Base-by-base conservation (phyloP, 2,113 vertebrate species). In the Pteronura brasiliensis region DNA sequence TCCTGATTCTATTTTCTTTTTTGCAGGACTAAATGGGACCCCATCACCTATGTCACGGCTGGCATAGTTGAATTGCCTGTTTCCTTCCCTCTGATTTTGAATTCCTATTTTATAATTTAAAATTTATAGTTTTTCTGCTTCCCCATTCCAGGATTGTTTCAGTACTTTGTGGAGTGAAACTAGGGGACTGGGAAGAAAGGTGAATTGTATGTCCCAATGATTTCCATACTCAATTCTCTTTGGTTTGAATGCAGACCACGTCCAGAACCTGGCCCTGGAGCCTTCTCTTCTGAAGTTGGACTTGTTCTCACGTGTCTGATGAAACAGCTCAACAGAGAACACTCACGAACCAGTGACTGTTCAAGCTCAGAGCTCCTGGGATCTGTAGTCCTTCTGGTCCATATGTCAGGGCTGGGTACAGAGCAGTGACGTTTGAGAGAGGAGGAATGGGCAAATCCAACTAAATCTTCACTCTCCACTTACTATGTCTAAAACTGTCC, bases 31-130 rank as follows among this genome's bases (percentile, higher is more conserved):
- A 57, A 44, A 71, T 20, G 44, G 83, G n/a, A 52, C 44, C 52
- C 55, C 84, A 6, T 42, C 47, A 52, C 52, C 63, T 63, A 5
- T 23, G 7, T 59, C 20, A 52, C n/a, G 11, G n/a, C 29, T 91
- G 63, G 21, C 1, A 31, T 71, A 42, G 74, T 31, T 59, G 12
- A 67, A 76, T 67, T 72, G 21, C 17, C 10, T 67, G 95, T 95
- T 65, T 63, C 27, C 42, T 89, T 49, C n/a, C 88, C 27, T 34
- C 34, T 83, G 23, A 55, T 74, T 90, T 97, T 88, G 7, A 14
- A n/a, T 88, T 92, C 18, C 88, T 74, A 80, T 94, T 93, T 95
- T 93, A 34, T 77, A 23, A 82, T 49, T 87, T 93, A 72, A 31
- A 71, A 57, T 27, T 79, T 49, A 21, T 71, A 79, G 27, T 17